Evolutionary conservation across 1,140 invertebrate species (phyloP).

Genomic region (Gryllus bimaculatus): DNA sequence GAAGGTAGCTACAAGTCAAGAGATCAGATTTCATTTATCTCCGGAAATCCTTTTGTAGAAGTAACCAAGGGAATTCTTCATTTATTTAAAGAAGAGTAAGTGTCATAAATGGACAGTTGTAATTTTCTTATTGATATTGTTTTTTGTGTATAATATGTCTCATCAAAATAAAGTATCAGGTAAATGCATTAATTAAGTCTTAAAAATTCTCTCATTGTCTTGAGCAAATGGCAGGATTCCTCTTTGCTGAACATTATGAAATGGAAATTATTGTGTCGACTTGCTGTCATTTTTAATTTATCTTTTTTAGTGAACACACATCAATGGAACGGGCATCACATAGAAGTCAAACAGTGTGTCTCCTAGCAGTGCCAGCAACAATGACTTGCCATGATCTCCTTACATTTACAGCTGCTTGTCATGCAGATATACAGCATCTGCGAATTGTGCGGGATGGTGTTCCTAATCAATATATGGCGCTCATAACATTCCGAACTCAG

Average conservation of each 20-base stretch:
- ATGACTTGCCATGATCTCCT: constrained; percentile 90
- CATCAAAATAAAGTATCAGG: not conserved
- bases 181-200: not conserved
- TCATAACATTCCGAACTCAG: constrained; percentile 71
- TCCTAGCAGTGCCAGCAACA: constrained; percentile 84
- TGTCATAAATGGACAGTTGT: constrained; percentile 21
- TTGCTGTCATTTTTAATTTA: constrained; percentile 10
- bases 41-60: constrained; percentile 94
- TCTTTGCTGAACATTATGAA: too few relatives aligned
- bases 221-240: not conserved
- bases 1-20: constrained; percentile 8
- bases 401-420: constrained; percentile 89
- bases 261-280: constrained; percentile 21
- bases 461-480: constrained; percentile 95
- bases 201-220: not conserved
- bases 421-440: constrained; percentile 80
- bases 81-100: constrained; percentile 89
- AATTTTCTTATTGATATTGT: constrained; percentile 14
- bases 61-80: constrained; percentile 92
- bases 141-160: not conserved
- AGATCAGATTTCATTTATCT: constrained; percentile 67
- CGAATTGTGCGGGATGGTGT: constrained; percentile 74
- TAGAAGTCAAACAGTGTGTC: constrained; percentile 78
- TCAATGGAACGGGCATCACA: constrained; percentile 39
- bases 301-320: constrained; percentile 44